A percentile compares a stretch with the other conserved stretches of the same genome.
phyloP scores from a whole-genome alignment of 2,113 vertebrate genomes.

The Lasiurus cinereus region DNA sequence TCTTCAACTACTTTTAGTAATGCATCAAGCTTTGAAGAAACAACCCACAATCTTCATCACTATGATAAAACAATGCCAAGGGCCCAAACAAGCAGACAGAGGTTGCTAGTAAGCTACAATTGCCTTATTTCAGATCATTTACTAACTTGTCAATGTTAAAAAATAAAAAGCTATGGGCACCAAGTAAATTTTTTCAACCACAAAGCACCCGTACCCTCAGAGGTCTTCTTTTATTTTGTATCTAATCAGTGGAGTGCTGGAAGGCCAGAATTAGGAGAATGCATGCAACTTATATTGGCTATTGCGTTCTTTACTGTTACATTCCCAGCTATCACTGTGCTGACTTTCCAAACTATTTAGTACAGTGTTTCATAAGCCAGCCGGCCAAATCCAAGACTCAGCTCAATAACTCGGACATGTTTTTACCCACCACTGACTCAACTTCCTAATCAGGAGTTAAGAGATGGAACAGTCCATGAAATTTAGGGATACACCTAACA shows the following conservation, averaged over 20 bases:
- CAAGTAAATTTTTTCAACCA: slow-evolving; percentile 31
- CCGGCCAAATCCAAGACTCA: neutral
- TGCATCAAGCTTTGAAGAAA: slow-evolving; percentile 37
- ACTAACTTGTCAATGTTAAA: neutral
- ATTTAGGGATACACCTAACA: neutral
- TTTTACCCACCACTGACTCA: slow-evolving; percentile 38
- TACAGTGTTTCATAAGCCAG: neutral
- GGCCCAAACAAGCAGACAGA: neutral
- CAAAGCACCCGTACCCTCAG: neutral
- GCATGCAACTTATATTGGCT: neutral
- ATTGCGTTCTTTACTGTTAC: neutral
- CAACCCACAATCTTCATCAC: neutral
- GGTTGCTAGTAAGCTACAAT: neutral
- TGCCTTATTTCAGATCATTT: slow-evolving; percentile 15
- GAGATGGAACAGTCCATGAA: neutral
- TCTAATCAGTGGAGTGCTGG: neutral
- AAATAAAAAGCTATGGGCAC: neutral
- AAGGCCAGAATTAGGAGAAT: neutral
- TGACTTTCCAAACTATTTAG: slow-evolving; percentile 20
- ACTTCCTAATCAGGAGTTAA: neutral
- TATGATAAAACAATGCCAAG: slow-evolving; percentile 4
- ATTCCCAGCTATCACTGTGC: slow-evolving; percentile 4
- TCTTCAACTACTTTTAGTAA: slow-evolving; percentile 27
- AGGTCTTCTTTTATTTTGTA: neutral
- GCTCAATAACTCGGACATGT: neutral